A percentile compares a stretch with the other conserved stretches of the same genome.
Evolutionary conservation across 2,113 vertebrate species (phyloP).

Genomic region (Hipposideros armiger): DNA sequence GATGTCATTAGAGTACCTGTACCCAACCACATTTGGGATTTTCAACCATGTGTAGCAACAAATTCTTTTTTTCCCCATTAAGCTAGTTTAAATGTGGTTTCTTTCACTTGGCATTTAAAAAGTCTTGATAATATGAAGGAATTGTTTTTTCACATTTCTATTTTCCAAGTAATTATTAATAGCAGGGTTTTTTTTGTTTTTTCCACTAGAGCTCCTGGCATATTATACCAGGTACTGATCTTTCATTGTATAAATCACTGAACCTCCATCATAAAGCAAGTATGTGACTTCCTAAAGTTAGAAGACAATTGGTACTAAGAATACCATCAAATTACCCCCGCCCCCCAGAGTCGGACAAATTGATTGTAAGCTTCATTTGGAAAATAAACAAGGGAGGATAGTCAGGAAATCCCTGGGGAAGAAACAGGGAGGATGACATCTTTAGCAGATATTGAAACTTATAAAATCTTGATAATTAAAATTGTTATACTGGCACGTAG

Average conservation of each 20-base stretch:
- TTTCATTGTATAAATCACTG: background rate
- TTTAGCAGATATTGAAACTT: background rate
- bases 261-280: background rate
- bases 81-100: background rate
- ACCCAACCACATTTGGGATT: background rate
- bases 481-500: background rate
- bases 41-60: background rate
- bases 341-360: background rate
- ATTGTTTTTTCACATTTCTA: background rate
- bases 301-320: background rate
- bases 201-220: background rate
- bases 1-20: background rate
- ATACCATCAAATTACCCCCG: background rate
- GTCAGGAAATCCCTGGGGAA: background rate
- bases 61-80: background rate
- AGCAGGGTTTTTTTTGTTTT: background rate
- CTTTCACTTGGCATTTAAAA: background rate
- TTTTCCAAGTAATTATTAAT: constrained; percentile 1
- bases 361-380: background rate
- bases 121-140: background rate
- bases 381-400: constrained; percentile 1
- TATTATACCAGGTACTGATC: background rate
- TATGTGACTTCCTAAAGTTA: background rate
- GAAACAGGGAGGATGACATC: background rate
- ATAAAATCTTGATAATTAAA: background rate